A percentile compares a stretch with the other conserved stretches of the same genome.
phyloP scores from a whole-genome alignment of 2,113 vertebrate species.

The Aythya baeri region DNA sequence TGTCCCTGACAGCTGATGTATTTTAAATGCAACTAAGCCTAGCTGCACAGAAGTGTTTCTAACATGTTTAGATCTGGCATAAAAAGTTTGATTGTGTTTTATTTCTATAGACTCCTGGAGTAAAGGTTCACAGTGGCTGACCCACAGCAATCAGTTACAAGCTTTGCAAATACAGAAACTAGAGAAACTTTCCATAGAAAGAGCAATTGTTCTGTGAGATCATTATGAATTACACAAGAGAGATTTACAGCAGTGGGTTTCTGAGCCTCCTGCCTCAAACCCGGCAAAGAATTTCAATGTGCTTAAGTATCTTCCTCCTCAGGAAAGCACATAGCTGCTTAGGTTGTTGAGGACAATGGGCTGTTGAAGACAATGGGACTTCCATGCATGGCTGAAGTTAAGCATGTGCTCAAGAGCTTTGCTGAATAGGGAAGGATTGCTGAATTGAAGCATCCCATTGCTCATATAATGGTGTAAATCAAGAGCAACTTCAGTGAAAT shows the following conservation, averaged over 20 bases:
- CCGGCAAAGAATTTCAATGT: conserved; percentile 6
- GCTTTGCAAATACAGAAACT: conserved; percentile 34
- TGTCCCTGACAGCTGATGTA: conserved; percentile 14
- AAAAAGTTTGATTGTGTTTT: neutral
- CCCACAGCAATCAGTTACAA: neutral
- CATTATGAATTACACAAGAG: conserved; percentile 32
- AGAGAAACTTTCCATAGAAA: conserved; percentile 17
- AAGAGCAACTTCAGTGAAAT: conserved; percentile 43
- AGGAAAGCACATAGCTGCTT: conserved; percentile 40
- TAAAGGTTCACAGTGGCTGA: neutral
- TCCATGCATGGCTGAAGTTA: conserved; percentile 21
- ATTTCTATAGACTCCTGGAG: neutral
- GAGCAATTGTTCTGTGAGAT: conserved; percentile 19
- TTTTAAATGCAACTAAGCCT: conserved; percentile 43
- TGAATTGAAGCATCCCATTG: conserved; percentile 46
- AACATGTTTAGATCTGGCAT: neutral
- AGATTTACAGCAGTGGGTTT: conserved; percentile 28
- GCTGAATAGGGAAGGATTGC: conserved; percentile 49
- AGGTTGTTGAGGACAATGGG: conserved; percentile 41
- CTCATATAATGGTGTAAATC: conserved; percentile 49
- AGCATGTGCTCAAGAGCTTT: conserved; percentile 47
- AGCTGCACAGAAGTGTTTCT: neutral
- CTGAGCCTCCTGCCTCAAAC: conserved; percentile 43
- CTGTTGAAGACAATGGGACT: conserved; percentile 45
- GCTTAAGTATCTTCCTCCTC: neutral